Evolutionary conservation across 2,888 invertebrate genomes (phyloP).

Genomic region (Oxycera nigricornis): DNA sequence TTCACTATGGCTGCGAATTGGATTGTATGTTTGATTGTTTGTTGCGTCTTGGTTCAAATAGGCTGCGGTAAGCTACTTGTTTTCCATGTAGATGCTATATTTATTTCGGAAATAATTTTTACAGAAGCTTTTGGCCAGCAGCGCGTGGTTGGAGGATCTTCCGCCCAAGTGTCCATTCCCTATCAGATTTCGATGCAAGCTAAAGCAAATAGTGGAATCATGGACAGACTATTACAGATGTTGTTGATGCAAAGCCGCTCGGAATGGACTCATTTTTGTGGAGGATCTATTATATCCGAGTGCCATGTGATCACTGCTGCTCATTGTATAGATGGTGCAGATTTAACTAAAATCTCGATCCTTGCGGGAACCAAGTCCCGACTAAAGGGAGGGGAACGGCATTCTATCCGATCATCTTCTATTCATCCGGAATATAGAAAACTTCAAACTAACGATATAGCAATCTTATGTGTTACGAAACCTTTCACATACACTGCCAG

Average conservation of each 20-base stretch:
- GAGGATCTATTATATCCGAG: constrained; percentile 57
- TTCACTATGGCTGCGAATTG: background rate
- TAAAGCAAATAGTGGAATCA: constrained; percentile 24
- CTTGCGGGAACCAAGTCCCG: constrained; percentile 46
- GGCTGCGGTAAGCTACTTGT: background rate
- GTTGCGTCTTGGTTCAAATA: background rate
- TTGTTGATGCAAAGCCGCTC: constrained; percentile 48
- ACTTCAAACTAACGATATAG: constrained; percentile 58
- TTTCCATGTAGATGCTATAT: background rate
- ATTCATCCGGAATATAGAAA: constrained; percentile 58
- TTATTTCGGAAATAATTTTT: background rate
- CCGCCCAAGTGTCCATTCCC: constrained; percentile 52
- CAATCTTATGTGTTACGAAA: constrained; percentile 57
- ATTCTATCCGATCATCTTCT: constrained; percentile 54
- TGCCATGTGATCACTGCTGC: constrained; percentile 59
- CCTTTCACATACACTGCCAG: constrained; percentile 53
- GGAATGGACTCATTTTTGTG: constrained; percentile 57
- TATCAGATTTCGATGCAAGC: constrained; percentile 57
- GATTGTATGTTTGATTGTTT: background rate
- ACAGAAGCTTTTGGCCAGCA: background rate
- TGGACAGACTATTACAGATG: constrained; percentile 26
- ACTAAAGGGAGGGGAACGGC: constrained; percentile 51
- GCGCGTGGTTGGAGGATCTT: constrained; percentile 47
- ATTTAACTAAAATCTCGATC: constrained; percentile 52
- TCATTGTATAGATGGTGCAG: constrained; percentile 58